phyloP scores from a whole-genome alignment of 2,797 vertebrate genomes.

The Cyclopterus lumpus region DNA sequence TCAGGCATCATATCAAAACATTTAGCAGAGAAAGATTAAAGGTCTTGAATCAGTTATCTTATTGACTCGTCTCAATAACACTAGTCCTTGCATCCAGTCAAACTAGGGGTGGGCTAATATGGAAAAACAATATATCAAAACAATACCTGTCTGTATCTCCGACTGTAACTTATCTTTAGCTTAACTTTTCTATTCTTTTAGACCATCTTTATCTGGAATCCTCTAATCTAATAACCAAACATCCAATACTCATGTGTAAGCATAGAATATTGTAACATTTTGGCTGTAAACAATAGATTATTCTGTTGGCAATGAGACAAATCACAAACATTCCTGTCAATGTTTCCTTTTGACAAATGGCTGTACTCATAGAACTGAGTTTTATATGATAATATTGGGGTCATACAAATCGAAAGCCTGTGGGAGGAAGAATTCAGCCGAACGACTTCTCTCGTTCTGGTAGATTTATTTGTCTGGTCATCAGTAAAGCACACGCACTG shows the following conservation, averaged over 20 bases:
- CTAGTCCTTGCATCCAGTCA: not conserved
- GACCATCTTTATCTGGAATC: not conserved
- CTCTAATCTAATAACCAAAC: conserved; percentile 30
- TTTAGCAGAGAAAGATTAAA: not conserved
- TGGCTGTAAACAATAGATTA: conserved; percentile 31
- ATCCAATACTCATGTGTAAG: not conserved
- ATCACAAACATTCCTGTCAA: conserved; percentile 26
- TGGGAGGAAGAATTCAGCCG: too few relatives aligned
- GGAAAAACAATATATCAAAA: not conserved
- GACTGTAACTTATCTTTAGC: not conserved
- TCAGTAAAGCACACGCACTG: too few relatives aligned
- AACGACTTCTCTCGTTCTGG: too few relatives aligned
- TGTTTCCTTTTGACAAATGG: conserved; percentile 27
- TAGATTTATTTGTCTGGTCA: too few relatives aligned
- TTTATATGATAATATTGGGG: too few relatives aligned
- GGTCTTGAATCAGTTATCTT: not conserved
- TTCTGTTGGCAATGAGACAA: conserved; percentile 30
- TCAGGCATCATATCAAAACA: not conserved
- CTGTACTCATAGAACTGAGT: not conserved
- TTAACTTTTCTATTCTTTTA: conserved; percentile 3
- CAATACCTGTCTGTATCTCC: not conserved
- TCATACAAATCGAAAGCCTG: too few relatives aligned
- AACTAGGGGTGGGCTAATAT: not conserved
- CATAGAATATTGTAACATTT: conserved; percentile 19
- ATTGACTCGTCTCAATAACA: not conserved